Base-by-base conservation (phyloP, 2,797 vertebrate species). In the Sparus aurata region DNA sequence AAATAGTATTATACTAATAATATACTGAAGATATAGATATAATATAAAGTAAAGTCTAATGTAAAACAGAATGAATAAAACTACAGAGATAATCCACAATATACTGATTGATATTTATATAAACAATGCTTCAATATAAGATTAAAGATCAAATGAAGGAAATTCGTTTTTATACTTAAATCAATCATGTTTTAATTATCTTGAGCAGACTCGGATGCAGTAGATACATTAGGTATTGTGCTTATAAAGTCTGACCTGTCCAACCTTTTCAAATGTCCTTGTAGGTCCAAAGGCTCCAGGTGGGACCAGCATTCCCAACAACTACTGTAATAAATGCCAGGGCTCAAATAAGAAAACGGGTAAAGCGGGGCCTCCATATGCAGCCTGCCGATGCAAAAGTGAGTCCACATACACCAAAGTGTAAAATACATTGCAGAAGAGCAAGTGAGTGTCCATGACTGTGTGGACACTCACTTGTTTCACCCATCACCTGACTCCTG, bases 321-420 rank as follows among this genome's bases (percentile, higher is more conserved):
- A 97, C 95, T 98, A 97, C 96, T 99, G 97, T 96, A 97, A 96
- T 88, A 98, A 98, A 96, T 99, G 98, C 95, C 95, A 97, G 16
- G 96, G 95, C 79, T 95, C 96, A 90, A 97, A 97, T 91, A 97
- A 97, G 94, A 99, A 98, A 95, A 97, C 95, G 57, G 96, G 97
- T 80, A 96, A 96, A 79, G 94, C 97, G 8, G 96, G 96, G 85
- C 73, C 88, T 67, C 96, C 97, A 0, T 99, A 95, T 92, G 94
- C 97, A 79, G 96, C 97, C 92, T 99, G 98, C 93, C 96, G 95
- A 87, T 95, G 96, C 93, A 98, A 96, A 95, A 96, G 98, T 99
- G 96, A 95, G 97, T 97, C 34, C 6, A 43, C 34, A 23, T 6
- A 22, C 49, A 43, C 43, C 43, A 45, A 5, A 45, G 43, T 45